These are phyloP conservation scores for Stigmatopora nigra DNA, from an alignment of 2,113 vertebrate genomes.

Conservation along the genomic window DNA sequence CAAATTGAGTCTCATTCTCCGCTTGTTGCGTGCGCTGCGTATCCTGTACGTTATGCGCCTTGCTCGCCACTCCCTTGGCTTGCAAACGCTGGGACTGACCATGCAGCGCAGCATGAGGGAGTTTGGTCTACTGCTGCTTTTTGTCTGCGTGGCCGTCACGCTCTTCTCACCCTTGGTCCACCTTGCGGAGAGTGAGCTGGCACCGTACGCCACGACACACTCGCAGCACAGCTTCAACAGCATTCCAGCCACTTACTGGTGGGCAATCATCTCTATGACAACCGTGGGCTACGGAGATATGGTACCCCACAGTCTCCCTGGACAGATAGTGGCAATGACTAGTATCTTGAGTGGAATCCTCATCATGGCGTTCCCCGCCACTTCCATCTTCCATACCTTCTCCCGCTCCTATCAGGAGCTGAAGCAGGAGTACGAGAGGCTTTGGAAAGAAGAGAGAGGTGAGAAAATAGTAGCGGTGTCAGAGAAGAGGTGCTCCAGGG, in stretches of 20 bases:
- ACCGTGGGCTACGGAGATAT: constrained; percentile 95
- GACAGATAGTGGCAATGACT: constrained; percentile 89
- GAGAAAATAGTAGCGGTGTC: constrained; percentile 34
- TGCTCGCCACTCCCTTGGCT: constrained; percentile 86
- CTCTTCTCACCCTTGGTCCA: constrained; percentile 90
- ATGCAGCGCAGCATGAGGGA: constrained; percentile 81
- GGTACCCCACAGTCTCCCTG: constrained; percentile 87
- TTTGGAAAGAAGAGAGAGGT: constrained; percentile 67
- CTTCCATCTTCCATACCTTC: constrained; percentile 95
- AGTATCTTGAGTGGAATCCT: constrained; percentile 95
- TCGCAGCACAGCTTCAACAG: constrained; percentile 85
- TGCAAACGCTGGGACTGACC: constrained; percentile 88
- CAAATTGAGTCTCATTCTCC: constrained; percentile 85
- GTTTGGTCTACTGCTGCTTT: constrained; percentile 87
- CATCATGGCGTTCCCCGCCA: constrained; percentile 96
- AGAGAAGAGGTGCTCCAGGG: constrained; percentile 22
- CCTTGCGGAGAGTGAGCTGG: constrained; percentile 82
- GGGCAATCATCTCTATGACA: constrained; percentile 98
- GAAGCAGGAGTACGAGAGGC: constrained; percentile 76
- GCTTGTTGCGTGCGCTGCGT: constrained; percentile 82
- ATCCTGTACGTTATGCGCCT: constrained; percentile 94
- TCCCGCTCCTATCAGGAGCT: constrained; percentile 88
- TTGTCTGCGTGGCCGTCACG: constrained; percentile 83
- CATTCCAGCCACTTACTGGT: constrained; percentile 94
- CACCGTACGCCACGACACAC: constrained; percentile 58